Evolutionary conservation across 2,113 vertebrate species (phyloP).

Genomic region (Canis aureus): DNA sequence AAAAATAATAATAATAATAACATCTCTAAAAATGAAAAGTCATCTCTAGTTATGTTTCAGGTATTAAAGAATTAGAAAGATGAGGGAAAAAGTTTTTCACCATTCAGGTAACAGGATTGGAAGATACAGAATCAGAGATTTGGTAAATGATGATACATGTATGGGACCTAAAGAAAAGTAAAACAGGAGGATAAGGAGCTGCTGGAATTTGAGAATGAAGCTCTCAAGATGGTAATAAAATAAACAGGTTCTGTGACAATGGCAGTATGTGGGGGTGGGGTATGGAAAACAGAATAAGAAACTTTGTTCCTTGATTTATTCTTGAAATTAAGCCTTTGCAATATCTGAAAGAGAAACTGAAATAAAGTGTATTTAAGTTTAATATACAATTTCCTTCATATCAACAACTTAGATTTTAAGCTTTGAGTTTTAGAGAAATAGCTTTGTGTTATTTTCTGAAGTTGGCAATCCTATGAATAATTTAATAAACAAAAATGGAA

Average conservation of each 20-base stretch:
- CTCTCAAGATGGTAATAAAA: neutral
- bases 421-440: neutral
- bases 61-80: neutral
- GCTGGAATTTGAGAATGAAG: neutral
- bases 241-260: neutral
- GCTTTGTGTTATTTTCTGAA: neutral
- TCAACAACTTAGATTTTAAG: neutral
- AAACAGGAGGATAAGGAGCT: neutral
- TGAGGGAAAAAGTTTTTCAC: neutral
- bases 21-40: neutral
- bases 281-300: neutral
- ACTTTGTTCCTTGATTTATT: neutral
- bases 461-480: neutral
- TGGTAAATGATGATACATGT: neutral
- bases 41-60: neutral
- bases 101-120: neutral
- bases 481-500: slow-evolving; percentile 27
- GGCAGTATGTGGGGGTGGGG: too few species aligned
- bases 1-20: neutral
- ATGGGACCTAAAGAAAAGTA: neutral
- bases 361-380: neutral
- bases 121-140: neutral
- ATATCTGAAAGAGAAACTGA: neutral
- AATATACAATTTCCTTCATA: neutral
- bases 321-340: neutral